Conservation (phyloP, 2,113 vertebrate species). For the Beaufortia kweichowensis region DNA sequence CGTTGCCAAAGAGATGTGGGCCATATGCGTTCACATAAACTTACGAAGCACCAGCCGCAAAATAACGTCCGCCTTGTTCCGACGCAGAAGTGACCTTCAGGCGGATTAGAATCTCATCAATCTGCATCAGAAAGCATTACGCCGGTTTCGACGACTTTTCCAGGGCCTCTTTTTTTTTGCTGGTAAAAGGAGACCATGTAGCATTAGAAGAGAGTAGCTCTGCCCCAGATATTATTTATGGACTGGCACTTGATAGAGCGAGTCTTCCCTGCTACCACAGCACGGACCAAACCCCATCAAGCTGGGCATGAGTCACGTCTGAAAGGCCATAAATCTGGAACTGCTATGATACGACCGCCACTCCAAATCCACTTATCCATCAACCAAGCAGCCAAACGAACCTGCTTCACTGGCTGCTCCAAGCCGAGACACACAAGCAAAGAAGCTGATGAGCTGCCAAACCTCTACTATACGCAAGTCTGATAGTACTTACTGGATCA, state of each 20-base stretch:
- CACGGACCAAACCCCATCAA: constrained; percentile 65
- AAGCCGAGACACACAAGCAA: constrained; percentile 9
- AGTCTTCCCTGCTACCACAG: constrained; percentile 68
- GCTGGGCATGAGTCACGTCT: constrained; percentile 70
- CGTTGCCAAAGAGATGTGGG: constrained; percentile 63
- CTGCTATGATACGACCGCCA: constrained; percentile 64
- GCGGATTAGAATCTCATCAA: constrained; percentile 75
- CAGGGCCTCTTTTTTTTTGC: constrained; percentile 55
- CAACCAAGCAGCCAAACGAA: constrained; percentile 56
- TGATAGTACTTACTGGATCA: constrained; percentile 37
- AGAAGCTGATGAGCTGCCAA: constrained; percentile 25
- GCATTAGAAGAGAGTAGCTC: constrained; percentile 63
- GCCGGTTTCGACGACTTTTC: constrained; percentile 65
- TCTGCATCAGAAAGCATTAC: constrained; percentile 71
- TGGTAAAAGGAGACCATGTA: constrained; percentile 58
- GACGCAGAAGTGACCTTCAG: constrained; percentile 71
- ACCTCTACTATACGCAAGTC: constrained; percentile 33
- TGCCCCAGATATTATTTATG: constrained; percentile 74
- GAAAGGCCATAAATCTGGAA: constrained; percentile 66
- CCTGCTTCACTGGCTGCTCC: constrained; percentile 35
- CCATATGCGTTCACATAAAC: constrained; percentile 53
- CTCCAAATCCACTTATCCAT: constrained; percentile 70
- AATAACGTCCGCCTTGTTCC: constrained; percentile 64
- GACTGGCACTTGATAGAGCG: constrained; percentile 71
- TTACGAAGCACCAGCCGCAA: constrained; percentile 65